Conservation (phyloP, 2,888 invertebrate genomes). For the Sthenelais limicola region DNA sequence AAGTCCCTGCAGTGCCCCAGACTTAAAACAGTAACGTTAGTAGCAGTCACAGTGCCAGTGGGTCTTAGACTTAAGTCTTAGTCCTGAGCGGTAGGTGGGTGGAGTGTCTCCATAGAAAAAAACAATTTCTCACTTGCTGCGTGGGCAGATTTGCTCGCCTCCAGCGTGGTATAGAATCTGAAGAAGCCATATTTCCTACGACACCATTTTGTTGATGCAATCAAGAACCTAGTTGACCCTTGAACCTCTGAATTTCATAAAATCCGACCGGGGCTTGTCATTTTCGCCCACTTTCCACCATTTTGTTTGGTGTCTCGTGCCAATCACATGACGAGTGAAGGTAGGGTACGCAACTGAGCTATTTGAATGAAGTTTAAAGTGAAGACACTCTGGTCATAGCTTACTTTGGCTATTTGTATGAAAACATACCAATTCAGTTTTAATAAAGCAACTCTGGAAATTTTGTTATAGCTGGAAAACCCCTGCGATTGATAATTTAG, state of each 20-base stretch:
- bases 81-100: too few species aligned
- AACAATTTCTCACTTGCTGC: slow-evolving; percentile 86
- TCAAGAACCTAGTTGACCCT: background rate
- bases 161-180: slow-evolving; percentile 40
- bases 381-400: too few species aligned
- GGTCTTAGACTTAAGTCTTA: too few species aligned
- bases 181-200: slow-evolving; percentile 20
- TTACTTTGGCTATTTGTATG: too few species aligned
- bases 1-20: too few species aligned
- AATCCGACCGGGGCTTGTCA: background rate
- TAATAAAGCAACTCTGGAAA: too few species aligned
- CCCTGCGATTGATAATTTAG: background rate
- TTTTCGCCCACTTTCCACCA: slow-evolving; percentile 43
- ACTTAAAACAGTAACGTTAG: too few species aligned
- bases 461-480: background rate
- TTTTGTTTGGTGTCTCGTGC: slow-evolving; percentile 39
- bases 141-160: slow-evolving; percentile 73
- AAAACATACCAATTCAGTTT: too few species aligned
- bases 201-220: background rate
- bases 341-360: too few species aligned
- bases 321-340: slow-evolving; percentile 33
- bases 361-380: too few species aligned
- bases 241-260: slow-evolving; percentile 10
- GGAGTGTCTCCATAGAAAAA: too few species aligned
- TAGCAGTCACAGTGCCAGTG: too few species aligned